Evolutionary conservation across 2,797 vertebrate species (phyloP).

Genomic region (Nyctalus aviator): DNA sequence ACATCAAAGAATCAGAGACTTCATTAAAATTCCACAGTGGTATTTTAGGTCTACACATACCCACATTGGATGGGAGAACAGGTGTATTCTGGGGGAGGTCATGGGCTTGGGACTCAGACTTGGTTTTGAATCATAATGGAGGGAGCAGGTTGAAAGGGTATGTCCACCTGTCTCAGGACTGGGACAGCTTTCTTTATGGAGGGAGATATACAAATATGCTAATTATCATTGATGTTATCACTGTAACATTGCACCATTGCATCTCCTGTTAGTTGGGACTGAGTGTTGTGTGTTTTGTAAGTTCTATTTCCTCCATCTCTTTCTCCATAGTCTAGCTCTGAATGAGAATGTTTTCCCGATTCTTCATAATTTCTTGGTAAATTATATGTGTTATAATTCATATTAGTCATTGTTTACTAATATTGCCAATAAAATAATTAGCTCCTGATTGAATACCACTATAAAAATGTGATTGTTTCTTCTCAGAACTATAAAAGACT

Average conservation of each 20-base stretch:
- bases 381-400: slow-evolving; percentile 15
- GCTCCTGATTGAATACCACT: slow-evolving; percentile 8
- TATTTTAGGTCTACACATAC: background rate
- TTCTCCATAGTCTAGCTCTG: background rate
- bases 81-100: background rate
- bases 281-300: background rate
- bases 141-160: background rate
- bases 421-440: background rate
- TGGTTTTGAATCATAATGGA: slow-evolving; percentile 41
- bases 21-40: slow-evolving; percentile 39
- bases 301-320: slow-evolving; percentile 4
- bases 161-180: background rate
- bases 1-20: slow-evolving; percentile 20
- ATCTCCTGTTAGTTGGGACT: background rate
- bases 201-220: background rate
- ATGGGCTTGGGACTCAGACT: slow-evolving; percentile 33
- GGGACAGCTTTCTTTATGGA: background rate
- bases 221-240: background rate
- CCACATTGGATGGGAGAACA: background rate
- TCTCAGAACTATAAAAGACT: slow-evolving; percentile 13
- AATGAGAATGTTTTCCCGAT: slow-evolving; percentile 33
- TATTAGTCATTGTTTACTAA: slow-evolving; percentile 45
- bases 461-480: background rate
- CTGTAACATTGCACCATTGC: background rate
- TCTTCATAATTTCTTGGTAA: slow-evolving; percentile 49